Conservation (phyloP, 2,113 vertebrate species). For the Suncus etruscus region DNA sequence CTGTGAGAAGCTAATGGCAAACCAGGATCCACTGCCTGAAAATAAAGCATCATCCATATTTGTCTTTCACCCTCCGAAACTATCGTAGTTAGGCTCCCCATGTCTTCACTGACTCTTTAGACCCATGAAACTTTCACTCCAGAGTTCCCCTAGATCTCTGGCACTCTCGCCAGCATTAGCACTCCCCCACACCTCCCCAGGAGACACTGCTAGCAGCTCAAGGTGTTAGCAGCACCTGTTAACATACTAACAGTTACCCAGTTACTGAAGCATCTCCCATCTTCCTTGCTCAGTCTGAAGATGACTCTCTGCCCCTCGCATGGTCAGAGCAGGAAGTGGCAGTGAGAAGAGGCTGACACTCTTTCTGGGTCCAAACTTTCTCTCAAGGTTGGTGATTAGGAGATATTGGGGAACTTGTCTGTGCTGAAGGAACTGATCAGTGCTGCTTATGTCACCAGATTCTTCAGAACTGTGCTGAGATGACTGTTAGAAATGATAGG, state of each 20-base stretch:
- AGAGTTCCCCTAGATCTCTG: background rate
- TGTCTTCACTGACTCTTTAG: background rate
- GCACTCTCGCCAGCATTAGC: background rate
- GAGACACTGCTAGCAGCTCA: background rate
- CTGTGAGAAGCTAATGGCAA: conserved; percentile 48
- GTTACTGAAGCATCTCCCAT: too few relatives aligned
- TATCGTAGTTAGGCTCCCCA: background rate
- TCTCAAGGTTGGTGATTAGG: background rate
- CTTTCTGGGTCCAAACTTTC: background rate
- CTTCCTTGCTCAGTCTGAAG: background rate
- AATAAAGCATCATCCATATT: conserved; percentile 27
- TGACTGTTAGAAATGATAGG: background rate
- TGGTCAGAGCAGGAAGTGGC: conserved; percentile 32
- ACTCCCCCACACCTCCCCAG: background rate
- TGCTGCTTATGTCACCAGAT: background rate
- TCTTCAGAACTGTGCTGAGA: background rate
- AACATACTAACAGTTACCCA: background rate
- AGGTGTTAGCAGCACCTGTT: background rate
- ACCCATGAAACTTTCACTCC: conserved; percentile 19
- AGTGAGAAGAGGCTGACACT: background rate
- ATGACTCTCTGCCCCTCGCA: background rate
- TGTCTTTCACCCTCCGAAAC: background rate
- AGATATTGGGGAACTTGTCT: background rate
- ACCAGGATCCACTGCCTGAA: conserved; percentile 36
- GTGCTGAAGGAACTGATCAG: background rate